Base-by-base conservation (phyloP, 1,140 invertebrate species). In the Pinna nobilis region DNA sequence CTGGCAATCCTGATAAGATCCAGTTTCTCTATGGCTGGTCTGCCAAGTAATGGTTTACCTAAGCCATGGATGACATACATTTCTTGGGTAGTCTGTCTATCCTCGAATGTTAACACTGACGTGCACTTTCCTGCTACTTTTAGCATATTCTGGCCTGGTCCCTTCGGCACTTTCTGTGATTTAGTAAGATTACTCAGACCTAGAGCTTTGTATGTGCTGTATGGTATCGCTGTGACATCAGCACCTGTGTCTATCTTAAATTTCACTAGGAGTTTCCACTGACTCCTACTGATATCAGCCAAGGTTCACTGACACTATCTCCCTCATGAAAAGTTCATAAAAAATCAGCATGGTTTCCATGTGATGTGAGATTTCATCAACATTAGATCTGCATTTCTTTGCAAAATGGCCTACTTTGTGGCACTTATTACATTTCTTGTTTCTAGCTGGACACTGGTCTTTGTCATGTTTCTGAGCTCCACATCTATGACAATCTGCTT, bases 231-330 rank as follows among this genome's bases (percentile, higher is more conserved):
- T n/a, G 74, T 68, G 1, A 76, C 63, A 53, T 76, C 68, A 1
- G 69, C 74, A 50, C 74, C 55, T 25, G 74, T 76, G 57, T 76
- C 63, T 32, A 63, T 68, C 64, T 76, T 63, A 20, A 71, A 71
- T n/a, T 64, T 15, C 6, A 61, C 23, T 0, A n/a, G n/a, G 18
- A 15, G 28, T 59, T 20, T 6, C 32, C 15, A 47, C 44, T 59
- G 13, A n/a, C 23, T 33, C 44, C 13, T 7, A 30, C 49, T 3
- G 30, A 35, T 18, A 41, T 39, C 64, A 67, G 13, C 55, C 30
- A 30, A 13, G 20, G 11, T 37, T 39, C 35, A 9, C n/a, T n/a
- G n/a, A n/a, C n/a, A n/a, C n/a, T n/a, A n/a, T n/a, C 18, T 15
- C 1, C n/a, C 18, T 3, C 33, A 33, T 70, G 20, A 1, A 70